phyloP scores from a whole-genome alignment of 37 sponge, comb jelly and placozoan genomes.

The Petrosia ficiformis region DNA sequence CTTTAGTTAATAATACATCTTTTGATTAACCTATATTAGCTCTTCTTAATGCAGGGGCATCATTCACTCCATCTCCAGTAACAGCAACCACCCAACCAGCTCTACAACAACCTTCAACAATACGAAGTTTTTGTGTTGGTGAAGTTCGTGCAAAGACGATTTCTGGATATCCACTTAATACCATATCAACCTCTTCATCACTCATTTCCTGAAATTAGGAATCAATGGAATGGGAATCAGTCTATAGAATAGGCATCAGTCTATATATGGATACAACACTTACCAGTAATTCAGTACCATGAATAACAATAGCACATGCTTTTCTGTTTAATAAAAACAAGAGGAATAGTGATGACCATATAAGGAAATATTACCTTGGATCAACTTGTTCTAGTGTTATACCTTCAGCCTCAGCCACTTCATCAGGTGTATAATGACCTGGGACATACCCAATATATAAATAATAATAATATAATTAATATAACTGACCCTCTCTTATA shows the following conservation, averaged over 20 bases:
- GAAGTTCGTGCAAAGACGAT: slow-evolving; percentile 98
- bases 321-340: neutral
- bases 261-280: too few relatives aligned
- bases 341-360: neutral
- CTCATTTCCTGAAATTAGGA: slow-evolving; percentile 58
- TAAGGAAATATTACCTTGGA: neutral
- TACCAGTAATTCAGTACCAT: neutral
- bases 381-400: neutral
- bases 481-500: slow-evolving; percentile 82
- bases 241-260: neutral
- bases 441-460: slow-evolving; percentile 2
- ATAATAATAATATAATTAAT: neutral
- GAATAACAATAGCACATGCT: neutral
- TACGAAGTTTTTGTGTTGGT: slow-evolving; percentile 98
- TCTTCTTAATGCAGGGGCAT: slow-evolving; percentile 97
- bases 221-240: neutral
- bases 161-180: slow-evolving; percentile 70
- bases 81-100: slow-evolving; percentile 96
- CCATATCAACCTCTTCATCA: slow-evolving; percentile 69
- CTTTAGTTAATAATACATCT: neutral
- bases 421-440: neutral
- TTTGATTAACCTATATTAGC: slow-evolving; percentile 98
- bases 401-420: neutral
- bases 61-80: slow-evolving; percentile 99
- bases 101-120: slow-evolving; percentile 96